Percentiles rank a stretch among this genome's conserved stretches.
Evolutionary conservation across 2,113 vertebrate species (phyloP).

Genomic region (Paramormyrops kingsleyae): DNA sequence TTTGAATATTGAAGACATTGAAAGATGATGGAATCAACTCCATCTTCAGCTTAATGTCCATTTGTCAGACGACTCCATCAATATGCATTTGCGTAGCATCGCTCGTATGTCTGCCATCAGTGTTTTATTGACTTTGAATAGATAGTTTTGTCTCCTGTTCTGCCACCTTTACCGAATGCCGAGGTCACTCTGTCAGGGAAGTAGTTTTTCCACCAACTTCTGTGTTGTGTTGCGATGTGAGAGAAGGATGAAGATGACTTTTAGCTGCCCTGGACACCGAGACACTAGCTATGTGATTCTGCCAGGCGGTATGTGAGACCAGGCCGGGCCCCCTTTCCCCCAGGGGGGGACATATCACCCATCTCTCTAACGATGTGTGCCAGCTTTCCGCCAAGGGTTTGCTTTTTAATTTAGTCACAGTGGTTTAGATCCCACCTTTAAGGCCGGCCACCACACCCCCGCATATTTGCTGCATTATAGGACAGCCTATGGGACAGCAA

Average conservation of each 20-base stretch:
- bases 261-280: background rate
- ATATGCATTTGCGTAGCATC: background rate
- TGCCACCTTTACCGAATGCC: background rate
- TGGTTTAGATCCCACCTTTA: background rate
- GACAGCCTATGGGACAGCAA: background rate
- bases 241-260: background rate
- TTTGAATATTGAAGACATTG: background rate
- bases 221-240: background rate
- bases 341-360: background rate
- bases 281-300: background rate
- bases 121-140: background rate
- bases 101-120: background rate
- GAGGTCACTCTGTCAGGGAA: background rate
- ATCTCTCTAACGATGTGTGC: background rate
- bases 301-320: background rate
- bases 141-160: background rate
- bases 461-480: background rate
- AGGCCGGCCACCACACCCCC: background rate
- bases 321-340: background rate
- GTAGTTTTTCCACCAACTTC: background rate
- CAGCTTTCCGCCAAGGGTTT: background rate
- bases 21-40: background rate
- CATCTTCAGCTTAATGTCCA: background rate
- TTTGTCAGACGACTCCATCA: background rate
- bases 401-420: background rate